Conservation (phyloP, 2,797 vertebrate genomes). For the Myotis daubentonii region DNA sequence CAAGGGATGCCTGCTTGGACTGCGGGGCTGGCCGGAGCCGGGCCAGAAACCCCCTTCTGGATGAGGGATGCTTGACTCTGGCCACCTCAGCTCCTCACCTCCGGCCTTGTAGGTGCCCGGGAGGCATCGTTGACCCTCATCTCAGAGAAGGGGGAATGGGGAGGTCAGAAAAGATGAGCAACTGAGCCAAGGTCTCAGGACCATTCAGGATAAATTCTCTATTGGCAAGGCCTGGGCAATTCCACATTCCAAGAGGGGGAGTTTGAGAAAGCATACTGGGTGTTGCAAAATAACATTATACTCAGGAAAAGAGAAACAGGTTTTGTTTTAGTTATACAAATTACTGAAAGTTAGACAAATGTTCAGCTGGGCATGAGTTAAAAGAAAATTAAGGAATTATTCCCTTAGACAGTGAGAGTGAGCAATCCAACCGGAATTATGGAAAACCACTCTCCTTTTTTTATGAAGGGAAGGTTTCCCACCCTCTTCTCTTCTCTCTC, state of each 20-base stretch:
- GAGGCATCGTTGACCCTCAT: background rate
- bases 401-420: constrained; percentile 52
- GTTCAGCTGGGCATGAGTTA: constrained; percentile 55
- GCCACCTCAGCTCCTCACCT: background rate
- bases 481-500: background rate
- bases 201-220: background rate
- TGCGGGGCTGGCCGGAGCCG: background rate
- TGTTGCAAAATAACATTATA: constrained; percentile 6
- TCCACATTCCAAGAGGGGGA: background rate
- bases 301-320: constrained; percentile 22
- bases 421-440: constrained; percentile 55
- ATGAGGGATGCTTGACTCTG: background rate
- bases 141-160: background rate
- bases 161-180: background rate
- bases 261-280: background rate
- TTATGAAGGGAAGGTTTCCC: background rate
- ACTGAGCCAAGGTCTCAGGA: background rate
- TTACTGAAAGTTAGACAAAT: constrained; percentile 63
- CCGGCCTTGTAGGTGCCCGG: background rate
- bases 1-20: background rate
- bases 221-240: background rate
- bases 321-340: constrained; percentile 68
- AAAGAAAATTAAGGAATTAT: constrained; percentile 66
- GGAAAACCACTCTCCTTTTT: constrained; percentile 35
- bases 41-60: background rate